Conservation (phyloP, 2,797 vertebrate genomes). For the Austrolebias charrua region DNA sequence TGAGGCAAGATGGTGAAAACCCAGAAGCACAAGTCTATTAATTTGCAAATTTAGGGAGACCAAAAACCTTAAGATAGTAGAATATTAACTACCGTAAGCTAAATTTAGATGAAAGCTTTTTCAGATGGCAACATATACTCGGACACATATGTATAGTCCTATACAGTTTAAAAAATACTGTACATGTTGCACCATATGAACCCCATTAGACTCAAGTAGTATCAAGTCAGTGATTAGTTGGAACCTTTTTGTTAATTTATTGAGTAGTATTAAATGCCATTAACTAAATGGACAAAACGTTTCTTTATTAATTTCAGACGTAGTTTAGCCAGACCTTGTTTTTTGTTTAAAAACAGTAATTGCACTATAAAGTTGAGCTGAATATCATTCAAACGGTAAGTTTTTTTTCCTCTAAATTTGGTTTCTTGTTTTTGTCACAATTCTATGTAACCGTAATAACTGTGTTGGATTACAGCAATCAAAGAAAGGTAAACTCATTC, state of each 20-base stretch:
- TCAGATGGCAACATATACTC: neutral
- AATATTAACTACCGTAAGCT: neutral
- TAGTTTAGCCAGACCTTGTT: slow-evolving; percentile 5
- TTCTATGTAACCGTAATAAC: neutral
- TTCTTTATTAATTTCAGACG: neutral
- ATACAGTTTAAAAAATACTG: neutral
- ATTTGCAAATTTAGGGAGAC: slow-evolving; percentile 7
- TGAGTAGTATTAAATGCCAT: no score
- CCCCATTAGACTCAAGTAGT: neutral
- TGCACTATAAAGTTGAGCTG: slow-evolving; percentile 1
- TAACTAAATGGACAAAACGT: no score
- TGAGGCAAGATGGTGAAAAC: slow-evolving; percentile 10
- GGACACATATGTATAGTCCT: neutral
- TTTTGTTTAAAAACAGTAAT: neutral
- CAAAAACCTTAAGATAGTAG: neutral
- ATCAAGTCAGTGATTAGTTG: slow-evolving; percentile 16
- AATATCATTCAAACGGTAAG: slow-evolving; percentile 3
- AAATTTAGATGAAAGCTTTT: neutral
- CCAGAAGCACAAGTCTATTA: neutral
- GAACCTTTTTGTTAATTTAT: neutral
- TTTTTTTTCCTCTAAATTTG: slow-evolving; percentile 17
- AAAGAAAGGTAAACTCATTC: neutral
- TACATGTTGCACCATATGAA: no score
- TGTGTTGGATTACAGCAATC: neutral
- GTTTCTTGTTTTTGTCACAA: neutral